Base-by-base conservation (phyloP, 2,888 invertebrate species). In the Cenopis cana region DNA sequence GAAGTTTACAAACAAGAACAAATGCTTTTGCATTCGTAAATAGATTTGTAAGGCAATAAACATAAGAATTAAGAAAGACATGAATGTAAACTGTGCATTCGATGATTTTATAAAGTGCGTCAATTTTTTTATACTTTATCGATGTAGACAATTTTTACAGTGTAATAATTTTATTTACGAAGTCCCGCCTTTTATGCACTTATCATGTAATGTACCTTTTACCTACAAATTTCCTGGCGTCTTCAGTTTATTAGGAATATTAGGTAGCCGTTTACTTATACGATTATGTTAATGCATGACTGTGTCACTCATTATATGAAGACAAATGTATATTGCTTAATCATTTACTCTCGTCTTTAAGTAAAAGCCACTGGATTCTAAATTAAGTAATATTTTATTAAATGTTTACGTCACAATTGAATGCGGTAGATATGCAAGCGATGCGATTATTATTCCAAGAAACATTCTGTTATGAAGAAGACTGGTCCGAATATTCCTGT, bases 1-100 rank as follows among this genome's bases (percentile, higher is more conserved):
- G 98, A 97, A 81, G 98, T 98, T 74, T 98, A 98, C 89, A 98
- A 98, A 88, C 96, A 97, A 81, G 98, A 98, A 86, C 97, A 97
- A 84, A 90, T 95, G 80, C 88, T 94, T 65, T 82, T 84, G 80
- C 94, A 94, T 88, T 89, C 90, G 77, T 92, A 88, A 88, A 79
- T 75, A 75, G 76, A 77, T 75, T 38, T 74, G 60, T 76, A 75
- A 76, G 66, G 73, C 41, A 64, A 54, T 66, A 17, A 59, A 46
- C 77, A 65, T 33, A 73, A 76, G 76, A 81, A n/a, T n/a, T n/a
- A n/a, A n/a, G n/a, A n/a, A 80, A 82, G 78, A 82, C 79, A 73
- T 72, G 72, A 73, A 66, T 72, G 56, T 72, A 64, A 59, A 52
- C 50, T 49, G 29, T 41, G 71, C 67, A 75, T 75, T 75, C 61